phyloP scores from a whole-genome alignment of 2,797 vertebrate genomes.

The Sebastes iracundus region DNA sequence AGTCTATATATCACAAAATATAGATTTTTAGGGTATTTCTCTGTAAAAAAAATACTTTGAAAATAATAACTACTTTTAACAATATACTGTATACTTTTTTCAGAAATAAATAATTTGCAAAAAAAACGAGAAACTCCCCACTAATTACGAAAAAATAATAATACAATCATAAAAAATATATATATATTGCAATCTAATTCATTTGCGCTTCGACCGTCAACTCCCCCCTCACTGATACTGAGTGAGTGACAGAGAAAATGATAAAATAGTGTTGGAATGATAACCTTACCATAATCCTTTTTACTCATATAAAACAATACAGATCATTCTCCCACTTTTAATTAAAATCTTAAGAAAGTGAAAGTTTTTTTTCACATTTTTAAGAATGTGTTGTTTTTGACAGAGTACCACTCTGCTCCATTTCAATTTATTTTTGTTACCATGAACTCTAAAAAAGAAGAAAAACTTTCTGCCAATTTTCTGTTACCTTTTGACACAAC shows the following conservation, averaged over 20 bases:
- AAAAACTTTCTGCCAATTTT: background rate
- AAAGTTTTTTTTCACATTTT: background rate
- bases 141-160: background rate
- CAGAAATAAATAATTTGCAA: background rate
- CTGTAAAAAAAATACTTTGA: background rate
- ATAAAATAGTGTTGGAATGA: background rate
- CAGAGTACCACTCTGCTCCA: background rate
- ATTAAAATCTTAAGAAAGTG: background rate
- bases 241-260: background rate
- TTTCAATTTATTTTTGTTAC: background rate
- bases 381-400: background rate
- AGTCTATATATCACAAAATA: background rate
- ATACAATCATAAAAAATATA: background rate
- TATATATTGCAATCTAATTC: background rate
- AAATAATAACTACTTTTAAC: background rate
- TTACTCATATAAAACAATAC: background rate
- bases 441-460: background rate
- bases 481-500: background rate
- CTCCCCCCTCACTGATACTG: background rate
- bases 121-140: background rate
- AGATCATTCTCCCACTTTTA: background rate
- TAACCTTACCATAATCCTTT: background rate
- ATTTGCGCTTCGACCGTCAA: accelerated
- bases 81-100: background rate
- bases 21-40: background rate